Evolutionary conservation across 2,113 vertebrate species (phyloP).

Genomic region (Peucedramus taeniatus): DNA sequence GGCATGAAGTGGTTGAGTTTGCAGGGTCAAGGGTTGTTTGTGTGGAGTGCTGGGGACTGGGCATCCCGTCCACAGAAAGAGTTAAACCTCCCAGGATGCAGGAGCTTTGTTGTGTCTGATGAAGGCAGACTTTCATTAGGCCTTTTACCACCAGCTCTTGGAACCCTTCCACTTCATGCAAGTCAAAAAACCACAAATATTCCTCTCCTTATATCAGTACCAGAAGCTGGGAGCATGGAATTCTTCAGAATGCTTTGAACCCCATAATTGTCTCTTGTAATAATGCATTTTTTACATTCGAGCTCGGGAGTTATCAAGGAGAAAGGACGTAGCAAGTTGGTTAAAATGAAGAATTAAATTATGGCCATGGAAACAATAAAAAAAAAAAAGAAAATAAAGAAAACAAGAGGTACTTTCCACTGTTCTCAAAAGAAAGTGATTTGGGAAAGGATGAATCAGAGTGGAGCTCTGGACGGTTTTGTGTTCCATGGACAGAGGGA

Average conservation of each 20-base stretch:
- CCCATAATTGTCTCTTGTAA: constrained; percentile 78
- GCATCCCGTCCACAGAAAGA: constrained; percentile 42
- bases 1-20: not conserved
- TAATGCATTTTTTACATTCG: constrained; percentile 77
- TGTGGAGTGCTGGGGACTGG: constrained; percentile 16
- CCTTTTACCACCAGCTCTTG: constrained; percentile 82
- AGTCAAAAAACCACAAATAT: constrained; percentile 83
- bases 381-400: not conserved
- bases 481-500: not conserved
- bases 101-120: constrained; percentile 73
- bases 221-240: constrained; percentile 77
- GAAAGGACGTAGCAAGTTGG: constrained; percentile 69
- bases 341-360: constrained; percentile 76
- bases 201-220: constrained; percentile 78
- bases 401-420: constrained; percentile 63
- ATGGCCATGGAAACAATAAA: constrained; percentile 62
- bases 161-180: constrained; percentile 85
- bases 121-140: constrained; percentile 84
- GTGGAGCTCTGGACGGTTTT: not conserved
- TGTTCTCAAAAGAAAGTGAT: constrained; percentile 66
- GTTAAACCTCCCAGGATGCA: constrained; percentile 67
- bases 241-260: constrained; percentile 76
- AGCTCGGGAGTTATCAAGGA: constrained; percentile 77
- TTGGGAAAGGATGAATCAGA: constrained; percentile 76
- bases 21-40: constrained; percentile 31